Conservation (phyloP, 2,888 invertebrate genomes). For the Phrixothrix hirtus region DNA sequence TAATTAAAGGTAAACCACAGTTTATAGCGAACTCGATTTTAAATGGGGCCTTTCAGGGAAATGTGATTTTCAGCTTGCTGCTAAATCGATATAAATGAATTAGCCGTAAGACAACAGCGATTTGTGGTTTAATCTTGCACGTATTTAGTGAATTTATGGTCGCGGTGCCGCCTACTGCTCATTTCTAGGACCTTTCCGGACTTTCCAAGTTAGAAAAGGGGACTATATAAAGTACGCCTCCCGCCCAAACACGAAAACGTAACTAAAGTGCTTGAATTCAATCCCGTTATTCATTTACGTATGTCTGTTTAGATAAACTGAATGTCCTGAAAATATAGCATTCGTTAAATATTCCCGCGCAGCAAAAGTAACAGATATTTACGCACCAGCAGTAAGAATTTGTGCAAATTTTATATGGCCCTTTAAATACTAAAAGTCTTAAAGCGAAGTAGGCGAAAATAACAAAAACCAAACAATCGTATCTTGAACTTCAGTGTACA, state of each 20-base stretch:
- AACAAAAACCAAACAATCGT: slow-evolving; percentile 21
- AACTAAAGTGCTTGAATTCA: neutral
- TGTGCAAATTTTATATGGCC: too few species aligned
- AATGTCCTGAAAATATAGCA: too few species aligned
- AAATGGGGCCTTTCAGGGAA: slow-evolving; percentile 22
- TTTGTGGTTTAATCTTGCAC: slow-evolving; percentile 58
- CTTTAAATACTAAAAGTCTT: too few species aligned
- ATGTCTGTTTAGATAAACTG: slow-evolving; percentile 5
- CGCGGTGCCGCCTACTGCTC: slow-evolving; percentile 47
- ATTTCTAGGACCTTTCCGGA: slow-evolving; percentile 30
- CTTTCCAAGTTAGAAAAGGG: slow-evolving; percentile 16
- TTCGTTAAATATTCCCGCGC: too few species aligned
- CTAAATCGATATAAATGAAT: slow-evolving; percentile 56
- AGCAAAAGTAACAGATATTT: too few species aligned
- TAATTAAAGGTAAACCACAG: slow-evolving; percentile 28
- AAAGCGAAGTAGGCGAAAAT: neutral
- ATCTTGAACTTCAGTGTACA: slow-evolving; percentile 25
- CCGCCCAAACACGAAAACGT: slow-evolving; percentile 20
- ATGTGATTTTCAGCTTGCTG: slow-evolving; percentile 35
- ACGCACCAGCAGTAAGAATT: too few species aligned
- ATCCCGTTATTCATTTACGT: slow-evolving; percentile 1
- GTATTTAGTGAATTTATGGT: slow-evolving; percentile 55
- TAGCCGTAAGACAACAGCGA: slow-evolving; percentile 57
- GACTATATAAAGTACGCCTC: slow-evolving; percentile 17
- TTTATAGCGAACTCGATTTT: slow-evolving; percentile 26